These are phyloP conservation scores for Cheilosia pagana DNA, from an alignment of 2,888 invertebrate species.

Conservation along the genomic window DNA sequence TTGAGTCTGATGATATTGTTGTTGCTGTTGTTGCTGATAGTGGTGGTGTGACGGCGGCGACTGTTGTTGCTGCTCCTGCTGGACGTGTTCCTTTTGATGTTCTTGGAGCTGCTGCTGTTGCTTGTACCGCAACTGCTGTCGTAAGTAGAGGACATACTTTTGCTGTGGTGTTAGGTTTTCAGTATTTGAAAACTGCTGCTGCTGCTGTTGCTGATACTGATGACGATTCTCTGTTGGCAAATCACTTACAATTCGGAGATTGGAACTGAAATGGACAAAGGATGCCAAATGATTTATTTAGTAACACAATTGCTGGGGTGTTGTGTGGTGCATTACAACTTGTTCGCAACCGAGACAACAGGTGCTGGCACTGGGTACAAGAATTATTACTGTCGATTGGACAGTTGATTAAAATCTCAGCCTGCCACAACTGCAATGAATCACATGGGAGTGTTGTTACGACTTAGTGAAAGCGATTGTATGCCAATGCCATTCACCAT, in stretches of 20 bases:
- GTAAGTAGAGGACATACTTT: conserved; percentile 82
- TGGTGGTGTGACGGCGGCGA: conserved; percentile 47
- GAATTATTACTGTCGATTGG: conserved; percentile 42
- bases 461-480: conserved; percentile 63
- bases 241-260: conserved; percentile 58
- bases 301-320: conserved; percentile 43
- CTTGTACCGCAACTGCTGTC: conserved; percentile 80
- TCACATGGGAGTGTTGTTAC: conserved; percentile 34
- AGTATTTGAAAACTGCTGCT: conserved; percentile 75
- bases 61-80: conserved; percentile 72
- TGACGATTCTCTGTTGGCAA: conserved; percentile 67
- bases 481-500: conserved; percentile 42
- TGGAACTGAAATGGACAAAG: conserved; percentile 58
- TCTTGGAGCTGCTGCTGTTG: conserved; percentile 76
- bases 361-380: conserved; percentile 17
- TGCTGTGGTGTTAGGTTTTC: conserved; percentile 81
- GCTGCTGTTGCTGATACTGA: conserved; percentile 75
- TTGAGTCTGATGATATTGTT: conserved; percentile 59
- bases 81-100: conserved; percentile 70
- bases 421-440: conserved; percentile 39
- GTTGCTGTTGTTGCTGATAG: conserved; percentile 54
- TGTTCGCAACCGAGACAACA: conserved; percentile 7
- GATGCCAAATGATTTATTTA: conserved; percentile 66
- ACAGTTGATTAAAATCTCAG: conserved; percentile 30
- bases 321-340: conserved; percentile 38